Conservation (phyloP, 2,113 vertebrate species). For the Gallinago undulata region DNA sequence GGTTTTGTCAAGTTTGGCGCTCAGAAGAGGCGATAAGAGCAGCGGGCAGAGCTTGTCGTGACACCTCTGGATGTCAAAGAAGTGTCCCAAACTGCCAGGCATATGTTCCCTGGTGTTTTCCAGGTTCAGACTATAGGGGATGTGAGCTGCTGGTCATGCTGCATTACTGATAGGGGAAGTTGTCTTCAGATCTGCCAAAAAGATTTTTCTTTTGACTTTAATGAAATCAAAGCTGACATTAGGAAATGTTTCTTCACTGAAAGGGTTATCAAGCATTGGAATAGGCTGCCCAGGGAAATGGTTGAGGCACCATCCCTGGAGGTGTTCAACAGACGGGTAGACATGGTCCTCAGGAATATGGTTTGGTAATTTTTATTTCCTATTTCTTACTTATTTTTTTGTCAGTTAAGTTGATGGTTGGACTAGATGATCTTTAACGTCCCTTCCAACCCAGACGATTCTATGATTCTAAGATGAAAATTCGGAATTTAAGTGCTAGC, state of each 20-base stretch:
- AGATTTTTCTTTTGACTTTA: not conserved
- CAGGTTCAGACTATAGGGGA: fast-evolving
- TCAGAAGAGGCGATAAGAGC: not conserved
- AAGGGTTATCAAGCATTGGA: no score
- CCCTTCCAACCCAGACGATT: no score
- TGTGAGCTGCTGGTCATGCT: not conserved
- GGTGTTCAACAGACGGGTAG: no score
- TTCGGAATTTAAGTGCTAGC: not conserved
- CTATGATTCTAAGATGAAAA: not conserved
- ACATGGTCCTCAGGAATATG: no score
- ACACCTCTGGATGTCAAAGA: not conserved
- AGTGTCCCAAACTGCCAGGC: not conserved
- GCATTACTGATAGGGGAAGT: not conserved
- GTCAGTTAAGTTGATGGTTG: no score
- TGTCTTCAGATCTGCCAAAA: fast-evolving
- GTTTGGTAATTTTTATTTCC: no score
- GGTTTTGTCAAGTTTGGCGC: not conserved
- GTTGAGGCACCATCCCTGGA: no score
- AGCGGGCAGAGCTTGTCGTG: not conserved
- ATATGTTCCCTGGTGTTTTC: not conserved
- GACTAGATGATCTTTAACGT: no score
- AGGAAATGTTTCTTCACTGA: no score
- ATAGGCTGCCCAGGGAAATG: no score
- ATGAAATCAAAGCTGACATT: not conserved
- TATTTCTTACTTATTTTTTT: no score